Evolutionary conservation across 2,797 vertebrate species (phyloP).

Genomic region (Macrochelys suwanniensis): DNA sequence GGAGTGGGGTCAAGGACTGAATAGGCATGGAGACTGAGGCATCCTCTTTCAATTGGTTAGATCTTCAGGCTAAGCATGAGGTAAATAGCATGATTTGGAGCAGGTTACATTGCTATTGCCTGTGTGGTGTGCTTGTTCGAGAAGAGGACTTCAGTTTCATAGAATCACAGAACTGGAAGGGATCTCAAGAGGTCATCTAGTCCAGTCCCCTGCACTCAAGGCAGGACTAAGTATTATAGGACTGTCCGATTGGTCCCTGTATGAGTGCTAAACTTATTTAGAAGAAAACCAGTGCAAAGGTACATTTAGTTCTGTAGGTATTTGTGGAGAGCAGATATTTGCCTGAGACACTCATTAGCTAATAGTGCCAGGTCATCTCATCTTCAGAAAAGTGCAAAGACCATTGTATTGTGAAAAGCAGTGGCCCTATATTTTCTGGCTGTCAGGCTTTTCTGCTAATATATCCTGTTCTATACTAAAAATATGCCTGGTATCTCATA

Average conservation of each 20-base stretch:
- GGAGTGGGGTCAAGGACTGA: neutral
- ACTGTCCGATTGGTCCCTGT: neutral
- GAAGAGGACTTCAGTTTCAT: neutral
- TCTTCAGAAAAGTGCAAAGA: neutral
- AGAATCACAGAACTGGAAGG: too few species aligned
- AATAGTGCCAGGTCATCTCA: neutral
- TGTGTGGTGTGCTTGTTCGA: neutral
- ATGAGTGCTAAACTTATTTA: neutral
- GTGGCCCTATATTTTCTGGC: neutral
- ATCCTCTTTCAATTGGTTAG: neutral
- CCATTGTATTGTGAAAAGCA: accelerated
- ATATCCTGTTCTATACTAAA: neutral
- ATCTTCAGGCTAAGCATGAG: neutral
- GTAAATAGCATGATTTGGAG: neutral
- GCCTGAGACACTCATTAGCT: neutral
- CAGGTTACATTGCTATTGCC: neutral
- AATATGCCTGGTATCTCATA: neutral
- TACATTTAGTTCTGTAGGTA: neutral
- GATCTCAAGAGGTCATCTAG: too few species aligned
- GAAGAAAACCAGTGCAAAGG: neutral
- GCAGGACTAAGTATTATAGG: accelerated
- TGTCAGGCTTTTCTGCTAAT: neutral
- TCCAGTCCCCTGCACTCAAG: too few species aligned
- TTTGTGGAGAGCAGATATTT: neutral
- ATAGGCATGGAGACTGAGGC: neutral